Percentiles rank a stretch among this genome's conserved stretches.
These are phyloP conservation scores for Drosophila truncata DNA, from an alignment of 1,140 invertebrate genomes.

Conservation along the genomic window DNA sequence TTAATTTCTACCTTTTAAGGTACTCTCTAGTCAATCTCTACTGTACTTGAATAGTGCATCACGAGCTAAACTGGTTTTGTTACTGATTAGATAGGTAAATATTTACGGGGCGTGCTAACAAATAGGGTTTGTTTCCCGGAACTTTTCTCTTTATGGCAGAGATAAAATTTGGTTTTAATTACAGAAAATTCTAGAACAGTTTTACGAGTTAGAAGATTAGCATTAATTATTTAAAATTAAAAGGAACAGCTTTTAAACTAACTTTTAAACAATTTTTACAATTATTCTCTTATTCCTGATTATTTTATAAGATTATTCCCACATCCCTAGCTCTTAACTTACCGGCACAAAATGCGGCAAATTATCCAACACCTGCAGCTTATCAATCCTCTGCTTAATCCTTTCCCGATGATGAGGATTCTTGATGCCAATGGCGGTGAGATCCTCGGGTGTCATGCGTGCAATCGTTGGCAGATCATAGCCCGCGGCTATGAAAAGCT, in stretches of 20 bases:
- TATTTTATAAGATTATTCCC: no score
- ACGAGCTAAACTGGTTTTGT: conserved; percentile 30
- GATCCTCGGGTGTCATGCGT: conserved; percentile 98
- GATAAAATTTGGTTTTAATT: conserved; percentile 7
- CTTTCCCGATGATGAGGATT: conserved; percentile 98
- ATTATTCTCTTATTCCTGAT: no score
- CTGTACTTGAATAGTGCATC: conserved; percentile 31
- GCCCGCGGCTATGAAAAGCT: conserved; percentile 96
- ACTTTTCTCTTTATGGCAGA: conserved; percentile 18
- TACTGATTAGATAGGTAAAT: conserved; percentile 43
- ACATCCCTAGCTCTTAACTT: conserved; percentile 78
- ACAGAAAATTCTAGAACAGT: background rate
- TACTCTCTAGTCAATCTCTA: background rate
- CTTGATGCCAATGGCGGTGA: conserved; percentile 95
- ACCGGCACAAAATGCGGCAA: conserved; percentile 96
- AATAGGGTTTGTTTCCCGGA: conserved; percentile 28
- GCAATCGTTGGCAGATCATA: conserved; percentile 99
- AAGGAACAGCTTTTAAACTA: background rate
- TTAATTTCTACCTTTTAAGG: background rate
- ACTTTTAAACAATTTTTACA: background rate
- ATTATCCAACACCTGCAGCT: conserved; percentile 97
- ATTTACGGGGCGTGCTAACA: conserved; percentile 28
- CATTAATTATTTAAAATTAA: no score
- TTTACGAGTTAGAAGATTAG: background rate
- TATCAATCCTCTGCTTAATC: conserved; percentile 98